Evolutionary conservation across 2,888 invertebrate genomes (phyloP), one percentile per base, ranked within the genome.

Genomic region (Hypolimnas misippus): DNA sequence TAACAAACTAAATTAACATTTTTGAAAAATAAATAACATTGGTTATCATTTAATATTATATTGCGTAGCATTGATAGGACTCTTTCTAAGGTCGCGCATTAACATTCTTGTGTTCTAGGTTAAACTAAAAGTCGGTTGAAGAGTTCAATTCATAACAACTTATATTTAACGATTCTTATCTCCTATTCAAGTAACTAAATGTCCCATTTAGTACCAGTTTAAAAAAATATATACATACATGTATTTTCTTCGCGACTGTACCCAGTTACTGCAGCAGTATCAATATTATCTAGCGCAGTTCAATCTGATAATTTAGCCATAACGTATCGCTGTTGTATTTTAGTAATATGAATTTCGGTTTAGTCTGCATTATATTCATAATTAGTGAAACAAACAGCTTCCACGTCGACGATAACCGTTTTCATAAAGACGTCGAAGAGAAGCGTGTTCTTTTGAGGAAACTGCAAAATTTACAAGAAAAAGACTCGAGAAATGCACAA

Each of bases 371-470:
- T 66, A 63, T 81, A 74, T 78, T 87, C 73, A 71, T 86, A 64
- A 75, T 87, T 74, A 74, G 78, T 72, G 75, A 74, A 69, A 74
- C 78, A 42, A 77, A 82, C 68, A 77, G 81, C 68, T 76, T 71
- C 61, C 67, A 75, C 64, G 67, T 77, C 52, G 72, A 76, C 68
- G 77, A 77, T 64, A 73, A 72, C 35, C 72, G 69, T 61, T 66
- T 56, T 60, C 67, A 72, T 69, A 72, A 79, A 70, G 76, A 74
- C 57, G 70, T 69, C 35, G 66, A 71, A 62, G 77, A 77, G 83
- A 81, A 85, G 79, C 81, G 73, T 70, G 75, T 77, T 73, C 79
- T 86, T 65, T 81, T 85, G 78, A 83, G 84, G 65, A 89, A 86
- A 84, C 82, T 87, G 78, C 86, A 83, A 73, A 83, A 80, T 76